Conservation (phyloP, 2,113 vertebrate genomes). For the Platichthys flesus region DNA sequence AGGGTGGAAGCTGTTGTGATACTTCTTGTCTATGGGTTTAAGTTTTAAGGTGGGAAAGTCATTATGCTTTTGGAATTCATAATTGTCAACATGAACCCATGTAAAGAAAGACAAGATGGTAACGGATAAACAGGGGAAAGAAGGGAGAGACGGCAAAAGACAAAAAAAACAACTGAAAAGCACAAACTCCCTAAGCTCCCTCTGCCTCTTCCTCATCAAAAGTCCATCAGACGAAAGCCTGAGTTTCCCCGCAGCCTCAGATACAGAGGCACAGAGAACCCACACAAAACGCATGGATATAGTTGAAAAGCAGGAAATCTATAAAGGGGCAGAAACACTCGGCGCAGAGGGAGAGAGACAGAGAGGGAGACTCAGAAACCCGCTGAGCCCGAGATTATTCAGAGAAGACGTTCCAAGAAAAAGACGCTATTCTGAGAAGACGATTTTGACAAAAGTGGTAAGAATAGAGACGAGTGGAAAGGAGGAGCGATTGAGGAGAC, state of each 20-base stretch:
- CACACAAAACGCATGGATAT: constrained; percentile 48
- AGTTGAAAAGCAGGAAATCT: constrained; percentile 57
- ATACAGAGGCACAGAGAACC: constrained; percentile 42
- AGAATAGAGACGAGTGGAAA: constrained; percentile 31
- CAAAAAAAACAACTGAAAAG: constrained; percentile 2
- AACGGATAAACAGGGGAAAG: not conserved
- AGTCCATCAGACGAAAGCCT: constrained; percentile 36
- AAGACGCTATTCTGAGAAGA: constrained; percentile 15
- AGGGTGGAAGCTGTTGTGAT: too few species aligned
- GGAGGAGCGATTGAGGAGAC: constrained; percentile 14
- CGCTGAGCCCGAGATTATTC: constrained; percentile 58
- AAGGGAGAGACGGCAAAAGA: not conserved
- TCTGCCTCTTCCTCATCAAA: constrained; percentile 52
- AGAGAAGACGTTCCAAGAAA: constrained; percentile 35
- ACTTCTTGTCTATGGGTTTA: too few species aligned
- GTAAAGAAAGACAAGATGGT: not conserved
- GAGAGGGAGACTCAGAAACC: constrained; percentile 29
- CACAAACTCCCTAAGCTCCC: constrained; percentile 19
- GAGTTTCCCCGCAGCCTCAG: constrained; percentile 16
- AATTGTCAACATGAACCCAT: too few species aligned
- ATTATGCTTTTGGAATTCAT: too few species aligned
- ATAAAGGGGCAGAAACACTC: constrained; percentile 40
- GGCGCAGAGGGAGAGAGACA: constrained; percentile 11
- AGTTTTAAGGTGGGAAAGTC: too few species aligned
- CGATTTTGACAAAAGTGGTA: constrained; percentile 23